Conservation (phyloP, 37 sponge, comb jelly and placozoan genomes). For the Agelas oroides region DNA sequence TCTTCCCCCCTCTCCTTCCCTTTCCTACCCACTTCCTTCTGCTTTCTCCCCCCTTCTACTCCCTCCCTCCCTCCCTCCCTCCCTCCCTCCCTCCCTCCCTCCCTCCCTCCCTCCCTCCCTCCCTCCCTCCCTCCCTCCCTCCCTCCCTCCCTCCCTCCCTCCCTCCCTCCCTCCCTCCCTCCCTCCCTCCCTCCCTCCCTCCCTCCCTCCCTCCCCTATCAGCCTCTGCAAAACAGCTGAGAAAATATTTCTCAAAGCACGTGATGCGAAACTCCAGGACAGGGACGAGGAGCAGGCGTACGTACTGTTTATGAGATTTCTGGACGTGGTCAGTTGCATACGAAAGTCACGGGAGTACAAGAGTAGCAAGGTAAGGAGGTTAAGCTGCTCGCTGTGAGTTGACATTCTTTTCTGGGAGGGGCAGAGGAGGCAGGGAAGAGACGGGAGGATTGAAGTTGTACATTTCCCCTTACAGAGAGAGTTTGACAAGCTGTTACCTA, state of each 20-base stretch:
- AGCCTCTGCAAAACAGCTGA: constrained; percentile 63
- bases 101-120: neutral
- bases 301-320: constrained; percentile 80
- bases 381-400: neutral
- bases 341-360: constrained; percentile 47
- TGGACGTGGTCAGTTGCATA: constrained; percentile 55
- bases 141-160: neutral
- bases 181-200: neutral
- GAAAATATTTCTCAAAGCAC: constrained; percentile 69
- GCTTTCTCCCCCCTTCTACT: neutral
- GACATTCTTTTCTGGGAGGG: too few relatives aligned
- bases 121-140: neutral
- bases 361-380: constrained; percentile 48
- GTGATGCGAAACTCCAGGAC: constrained; percentile 30
- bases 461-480: neutral
- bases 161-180: neutral
- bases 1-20: neutral
- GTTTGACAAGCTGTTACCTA: constrained; percentile 44
- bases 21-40: neutral
- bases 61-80: neutral
- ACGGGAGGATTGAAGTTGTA: too few relatives aligned
- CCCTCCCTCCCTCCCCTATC: neutral
- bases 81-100: neutral
- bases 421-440: neutral
- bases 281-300: constrained; percentile 89